Conservation (phyloP, 2,797 vertebrate genomes). For the Sebastes paucispinis region DNA sequence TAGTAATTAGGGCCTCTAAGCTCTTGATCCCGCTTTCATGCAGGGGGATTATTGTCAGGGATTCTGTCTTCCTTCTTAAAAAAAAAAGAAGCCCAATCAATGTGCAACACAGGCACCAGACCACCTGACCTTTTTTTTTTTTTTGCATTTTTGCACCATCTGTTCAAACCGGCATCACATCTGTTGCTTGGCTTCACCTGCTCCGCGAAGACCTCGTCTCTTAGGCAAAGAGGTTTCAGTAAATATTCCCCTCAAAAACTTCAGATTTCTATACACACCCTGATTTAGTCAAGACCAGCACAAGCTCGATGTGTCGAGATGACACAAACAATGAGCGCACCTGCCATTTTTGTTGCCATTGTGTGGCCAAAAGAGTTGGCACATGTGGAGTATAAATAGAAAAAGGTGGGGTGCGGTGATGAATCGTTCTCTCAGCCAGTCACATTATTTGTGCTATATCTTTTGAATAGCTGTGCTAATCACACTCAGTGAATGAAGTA, state of each 20-base stretch:
- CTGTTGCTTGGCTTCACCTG: conserved; percentile 60
- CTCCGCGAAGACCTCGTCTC: conserved; percentile 9
- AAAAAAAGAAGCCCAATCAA: conserved; percentile 57
- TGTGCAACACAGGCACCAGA: conserved; percentile 20
- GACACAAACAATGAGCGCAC: background rate
- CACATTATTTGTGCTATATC: background rate
- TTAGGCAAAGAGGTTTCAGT: conserved; percentile 3
- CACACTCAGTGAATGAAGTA: background rate
- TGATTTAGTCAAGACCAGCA: conserved; percentile 19
- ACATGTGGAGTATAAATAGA: background rate
- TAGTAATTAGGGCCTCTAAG: conserved; percentile 78
- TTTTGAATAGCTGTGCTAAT: background rate
- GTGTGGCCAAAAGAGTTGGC: background rate
- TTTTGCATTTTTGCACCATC: conserved; percentile 51
- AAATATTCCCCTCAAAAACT: conserved; percentile 28
- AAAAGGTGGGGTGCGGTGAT: background rate
- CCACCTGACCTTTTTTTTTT: conserved; percentile 45
- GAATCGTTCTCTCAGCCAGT: background rate
- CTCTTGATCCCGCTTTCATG: conserved; percentile 75
- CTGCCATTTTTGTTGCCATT: background rate
- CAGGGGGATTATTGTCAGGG: conserved; percentile 74
- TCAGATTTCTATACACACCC: background rate
- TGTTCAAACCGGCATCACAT: conserved; percentile 52
- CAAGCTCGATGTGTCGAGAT: background rate
- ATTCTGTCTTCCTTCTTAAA: conserved; percentile 72